A percentile compares a stretch with the other conserved stretches of the same genome.
These are phyloP conservation scores for Patella caerulea DNA, from an alignment of 2,888 invertebrate genomes.

Conservation along the genomic window DNA sequence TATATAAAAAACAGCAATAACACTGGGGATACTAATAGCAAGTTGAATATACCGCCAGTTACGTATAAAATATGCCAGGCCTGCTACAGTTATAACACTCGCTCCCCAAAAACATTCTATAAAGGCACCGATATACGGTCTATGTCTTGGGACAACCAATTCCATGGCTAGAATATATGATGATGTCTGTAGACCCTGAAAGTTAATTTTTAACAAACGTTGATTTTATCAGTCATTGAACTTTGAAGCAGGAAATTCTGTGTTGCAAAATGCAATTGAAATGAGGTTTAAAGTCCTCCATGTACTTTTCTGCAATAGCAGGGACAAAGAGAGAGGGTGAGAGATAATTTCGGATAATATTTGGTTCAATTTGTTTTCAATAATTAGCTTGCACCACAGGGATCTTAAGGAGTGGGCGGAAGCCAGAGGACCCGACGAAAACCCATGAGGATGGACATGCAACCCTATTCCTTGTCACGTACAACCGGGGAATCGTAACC, in stretches of 20 bases:
- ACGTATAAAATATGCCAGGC: slow-evolving; percentile 72
- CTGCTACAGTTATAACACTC: slow-evolving; percentile 72
- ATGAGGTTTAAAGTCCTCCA: neutral
- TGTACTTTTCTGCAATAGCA: too few species aligned
- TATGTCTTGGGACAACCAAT: slow-evolving; percentile 72
- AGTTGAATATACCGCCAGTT: slow-evolving; percentile 75
- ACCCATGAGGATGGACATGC: too few species aligned
- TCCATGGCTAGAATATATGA: slow-evolving; percentile 74
- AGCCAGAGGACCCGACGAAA: too few species aligned
- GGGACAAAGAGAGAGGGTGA: too few species aligned
- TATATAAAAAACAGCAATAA: slow-evolving; percentile 71
- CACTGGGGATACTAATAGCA: slow-evolving; percentile 73
- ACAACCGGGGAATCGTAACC: too few species aligned
- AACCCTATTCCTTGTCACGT: too few species aligned
- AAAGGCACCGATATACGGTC: slow-evolving; percentile 73
- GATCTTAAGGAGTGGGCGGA: too few species aligned
- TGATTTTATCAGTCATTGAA: neutral
- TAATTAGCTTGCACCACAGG: too few species aligned
- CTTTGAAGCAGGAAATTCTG: neutral
- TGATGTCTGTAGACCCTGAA: slow-evolving; percentile 73
- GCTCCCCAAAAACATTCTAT: slow-evolving; percentile 74
- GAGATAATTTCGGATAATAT: too few species aligned
- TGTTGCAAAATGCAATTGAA: neutral
- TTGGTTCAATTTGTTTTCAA: too few species aligned
- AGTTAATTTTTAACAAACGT: slow-evolving; percentile 7